Conservation (phyloP, 1,140 invertebrate genomes). For the Eumaeus atala region DNA sequence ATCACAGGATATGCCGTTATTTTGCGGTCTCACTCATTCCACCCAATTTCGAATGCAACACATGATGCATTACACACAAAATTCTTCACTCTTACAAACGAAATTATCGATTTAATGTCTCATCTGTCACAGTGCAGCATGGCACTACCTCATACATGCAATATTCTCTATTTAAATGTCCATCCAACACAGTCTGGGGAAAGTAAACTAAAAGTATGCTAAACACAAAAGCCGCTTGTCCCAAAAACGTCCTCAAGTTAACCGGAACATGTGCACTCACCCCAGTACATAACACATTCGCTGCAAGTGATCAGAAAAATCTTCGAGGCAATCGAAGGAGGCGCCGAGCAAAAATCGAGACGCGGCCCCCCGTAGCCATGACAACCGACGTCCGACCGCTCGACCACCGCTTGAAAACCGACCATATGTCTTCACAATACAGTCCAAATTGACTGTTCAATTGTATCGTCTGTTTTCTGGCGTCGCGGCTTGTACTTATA, state of each 20-base stretch:
- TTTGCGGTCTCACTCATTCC: too few species aligned
- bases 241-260: background rate
- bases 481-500: constrained; percentile 62
- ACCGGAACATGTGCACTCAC: constrained; percentile 7
- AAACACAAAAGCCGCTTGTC: too few species aligned
- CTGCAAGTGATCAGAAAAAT: constrained; percentile 56
- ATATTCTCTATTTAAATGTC: too few species aligned
- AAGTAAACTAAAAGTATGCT: too few species aligned
- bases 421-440: constrained; percentile 29
- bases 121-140: too few species aligned
- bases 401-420: constrained; percentile 24
- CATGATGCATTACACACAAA: too few species aligned
- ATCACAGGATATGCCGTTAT: too few species aligned
- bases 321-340: constrained; percentile 55
- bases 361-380: constrained; percentile 49
- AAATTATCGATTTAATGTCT: too few species aligned
- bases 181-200: too few species aligned
- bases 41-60: too few species aligned
- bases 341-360: constrained; percentile 58
- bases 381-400: constrained; percentile 30
- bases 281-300: constrained; percentile 34
- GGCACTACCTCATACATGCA: too few species aligned
- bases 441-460: constrained; percentile 23
- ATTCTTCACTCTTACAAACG: too few species aligned
- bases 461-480: constrained; percentile 21